Evolutionary conservation across 2,113 vertebrate genomes (phyloP).

Genomic region (Peromyscus californicus): DNA sequence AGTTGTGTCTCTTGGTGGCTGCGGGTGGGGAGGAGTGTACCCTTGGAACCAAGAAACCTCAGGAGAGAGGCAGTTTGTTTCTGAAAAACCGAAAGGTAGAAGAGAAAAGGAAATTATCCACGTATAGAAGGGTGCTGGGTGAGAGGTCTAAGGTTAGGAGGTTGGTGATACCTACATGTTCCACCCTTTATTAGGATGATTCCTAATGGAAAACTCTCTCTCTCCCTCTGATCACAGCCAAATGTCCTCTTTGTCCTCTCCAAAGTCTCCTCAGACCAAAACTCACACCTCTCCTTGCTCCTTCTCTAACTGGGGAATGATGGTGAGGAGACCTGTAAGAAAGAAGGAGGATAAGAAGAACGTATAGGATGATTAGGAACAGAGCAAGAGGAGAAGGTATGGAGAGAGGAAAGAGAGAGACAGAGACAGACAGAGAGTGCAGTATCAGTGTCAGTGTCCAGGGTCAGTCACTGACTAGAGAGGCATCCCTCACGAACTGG

Average conservation of each 20-base stretch:
- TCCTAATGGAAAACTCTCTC: not conserved
- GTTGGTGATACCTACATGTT: not conserved
- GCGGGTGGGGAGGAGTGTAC: no score
- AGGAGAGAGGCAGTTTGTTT: not conserved
- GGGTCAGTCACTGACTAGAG: not conserved
- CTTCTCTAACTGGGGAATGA: not conserved
- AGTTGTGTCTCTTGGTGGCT: not conserved
- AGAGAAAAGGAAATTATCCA: not conserved
- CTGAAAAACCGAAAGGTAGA: not conserved
- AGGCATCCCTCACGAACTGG: not conserved
- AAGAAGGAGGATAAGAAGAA: not conserved
- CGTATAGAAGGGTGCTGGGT: not conserved
- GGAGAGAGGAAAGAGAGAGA: not conserved
- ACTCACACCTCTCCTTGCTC: not conserved
- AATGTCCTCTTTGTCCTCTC: not conserved
- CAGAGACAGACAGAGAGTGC: not conserved
- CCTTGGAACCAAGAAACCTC: not conserved
- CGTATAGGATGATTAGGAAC: no score
- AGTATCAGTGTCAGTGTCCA: no score
- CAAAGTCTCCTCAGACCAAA: not conserved
- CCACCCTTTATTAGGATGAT: not conserved
- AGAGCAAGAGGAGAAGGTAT: not conserved
- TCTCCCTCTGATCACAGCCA: not conserved
- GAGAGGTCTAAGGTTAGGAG: not conserved
- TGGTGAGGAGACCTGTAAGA: not conserved